Evolutionary conservation across 2,113 vertebrate species (phyloP), one percentile per base, ranked within the genome.

Genomic region (Myrmophylax atrothorax): DNA sequence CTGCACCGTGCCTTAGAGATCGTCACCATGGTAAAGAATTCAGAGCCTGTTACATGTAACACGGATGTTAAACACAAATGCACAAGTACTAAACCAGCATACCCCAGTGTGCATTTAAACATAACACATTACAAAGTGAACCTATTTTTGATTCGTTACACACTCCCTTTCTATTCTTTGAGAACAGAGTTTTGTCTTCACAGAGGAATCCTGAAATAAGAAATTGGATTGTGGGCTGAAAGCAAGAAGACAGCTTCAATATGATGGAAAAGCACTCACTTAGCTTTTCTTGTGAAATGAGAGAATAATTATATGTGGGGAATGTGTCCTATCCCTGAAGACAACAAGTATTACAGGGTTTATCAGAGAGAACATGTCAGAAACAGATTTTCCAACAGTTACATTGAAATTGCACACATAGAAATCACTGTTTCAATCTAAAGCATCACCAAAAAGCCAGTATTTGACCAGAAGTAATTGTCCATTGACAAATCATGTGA

Each of bases 231-330:
- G 94, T 96, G 90, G 93, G 96, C 31, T 96, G 97, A 89, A 94
- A 96, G 78, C 59, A 79, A 94, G 60, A 91, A 63, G 84, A 91
- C 8, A 33, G 72, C 77, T 97, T 96, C 89, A 91, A 3, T 52
- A 88, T 94, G 88, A 97, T 84, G 74, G 95, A 96, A 95, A 96
- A 97, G 96, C 68, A 92, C 81, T 96, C 93, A 95, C 94, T 97
- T 96, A 18, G 3, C 56, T 94, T 93, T 93, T 93, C 94, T 89
- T 59, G 40, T 86, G 73, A 92, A 90, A 82, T 33, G 53, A 97
- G 95, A 96, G 86, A 73, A 73, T 96, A 97, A 98, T 97, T 97
- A 95, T 83, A 95, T 6, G 62, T 89, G 75, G 78, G 77, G 66
- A 93, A 87, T 10, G 40, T 56, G 31, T 84, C 37, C 52, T 91